A percentile compares a stretch with the other conserved stretches of the same genome.
Conservation (phyloP, 2,888 invertebrate genomes). For the Drosophila merina region DNA sequence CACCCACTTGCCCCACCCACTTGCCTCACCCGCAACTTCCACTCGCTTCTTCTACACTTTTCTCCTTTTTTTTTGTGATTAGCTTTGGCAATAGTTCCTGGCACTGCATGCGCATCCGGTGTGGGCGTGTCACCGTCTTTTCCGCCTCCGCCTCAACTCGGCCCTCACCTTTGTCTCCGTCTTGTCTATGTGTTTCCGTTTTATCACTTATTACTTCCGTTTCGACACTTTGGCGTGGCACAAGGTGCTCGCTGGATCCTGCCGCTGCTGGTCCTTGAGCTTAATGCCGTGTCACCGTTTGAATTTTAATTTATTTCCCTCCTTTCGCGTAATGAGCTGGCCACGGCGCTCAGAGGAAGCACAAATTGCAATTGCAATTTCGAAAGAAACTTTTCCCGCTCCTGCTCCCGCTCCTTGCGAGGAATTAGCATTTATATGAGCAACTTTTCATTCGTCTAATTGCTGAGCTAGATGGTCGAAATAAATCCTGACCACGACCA, state of each 20-base stretch:
- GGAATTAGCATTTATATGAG: conserved; percentile 71
- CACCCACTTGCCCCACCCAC: conserved; percentile 4
- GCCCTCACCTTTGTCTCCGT: conserved; percentile 37
- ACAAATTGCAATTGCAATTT: conserved; percentile 55
- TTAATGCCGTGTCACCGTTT: conserved; percentile 70
- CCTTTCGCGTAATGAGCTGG: conserved; percentile 33
- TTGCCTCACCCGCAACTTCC: conserved; percentile 7
- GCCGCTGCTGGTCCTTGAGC: conserved; percentile 28
- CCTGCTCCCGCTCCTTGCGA: conserved; percentile 25
- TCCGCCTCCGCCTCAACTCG: neutral
- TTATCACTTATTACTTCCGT: conserved; percentile 80
- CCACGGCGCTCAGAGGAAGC: conserved; percentile 33
- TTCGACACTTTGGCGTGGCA: conserved; percentile 56
- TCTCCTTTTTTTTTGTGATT: conserved; percentile 59
- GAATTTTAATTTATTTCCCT: conserved; percentile 64
- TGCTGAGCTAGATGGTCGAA: conserved; percentile 66
- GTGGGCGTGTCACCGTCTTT: conserved; percentile 39
- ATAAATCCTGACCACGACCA: conserved; percentile 59
- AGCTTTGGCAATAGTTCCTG: conserved; percentile 70
- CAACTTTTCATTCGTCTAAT: conserved; percentile 71
- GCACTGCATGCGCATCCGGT: conserved; percentile 69
- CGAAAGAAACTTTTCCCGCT: conserved; percentile 2
- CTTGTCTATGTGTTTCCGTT: conserved; percentile 71
- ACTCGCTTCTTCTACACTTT: conserved; percentile 9
- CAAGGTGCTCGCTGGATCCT: conserved; percentile 28